These are phyloP conservation scores for Peromyscus polionotus DNA, from an alignment of 2,113 vertebrate genomes.

Conservation along the genomic window DNA sequence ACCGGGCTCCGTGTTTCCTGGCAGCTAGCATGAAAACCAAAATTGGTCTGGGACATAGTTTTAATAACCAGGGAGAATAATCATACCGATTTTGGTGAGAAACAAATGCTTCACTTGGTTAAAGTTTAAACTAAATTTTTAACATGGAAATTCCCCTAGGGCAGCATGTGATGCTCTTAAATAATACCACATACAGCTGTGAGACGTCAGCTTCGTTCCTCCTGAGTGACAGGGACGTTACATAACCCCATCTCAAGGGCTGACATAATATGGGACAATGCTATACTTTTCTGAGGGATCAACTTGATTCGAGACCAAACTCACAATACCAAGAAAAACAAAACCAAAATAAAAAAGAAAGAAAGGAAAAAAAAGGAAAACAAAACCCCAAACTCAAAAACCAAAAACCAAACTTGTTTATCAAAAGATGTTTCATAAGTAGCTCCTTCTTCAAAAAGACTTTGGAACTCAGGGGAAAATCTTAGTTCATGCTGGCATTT, in stretches of 20 bases:
- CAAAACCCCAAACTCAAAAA: too few species aligned
- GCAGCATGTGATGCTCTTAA: not conserved
- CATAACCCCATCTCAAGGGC: not conserved
- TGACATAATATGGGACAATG: not conserved
- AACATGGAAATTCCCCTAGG: not conserved
- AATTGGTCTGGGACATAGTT: not conserved
- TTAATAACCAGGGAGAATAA: conserved; percentile 47
- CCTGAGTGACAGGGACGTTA: not conserved
- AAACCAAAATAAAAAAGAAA: not conserved
- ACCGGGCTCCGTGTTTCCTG: not conserved
- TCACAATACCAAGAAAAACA: conserved; percentile 2
- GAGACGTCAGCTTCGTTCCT: not conserved
- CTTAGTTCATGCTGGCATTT: not conserved
- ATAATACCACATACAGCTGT: not conserved
- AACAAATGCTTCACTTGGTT: conserved; percentile 54
- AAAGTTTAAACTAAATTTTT: conserved; percentile 62
- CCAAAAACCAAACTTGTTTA: not conserved
- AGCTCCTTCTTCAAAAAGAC: not conserved
- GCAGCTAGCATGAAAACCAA: not conserved
- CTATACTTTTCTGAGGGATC: not conserved
- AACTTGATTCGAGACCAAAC: conserved; percentile 36
- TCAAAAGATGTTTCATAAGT: conserved; percentile 25
- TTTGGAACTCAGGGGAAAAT: conserved; percentile 11
- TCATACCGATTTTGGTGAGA: conserved; percentile 55
- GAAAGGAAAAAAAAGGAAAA: too few species aligned